Evolutionary conservation across 2,113 vertebrate species (phyloP).

Genomic region (Pyrgilauda ruficollis): DNA sequence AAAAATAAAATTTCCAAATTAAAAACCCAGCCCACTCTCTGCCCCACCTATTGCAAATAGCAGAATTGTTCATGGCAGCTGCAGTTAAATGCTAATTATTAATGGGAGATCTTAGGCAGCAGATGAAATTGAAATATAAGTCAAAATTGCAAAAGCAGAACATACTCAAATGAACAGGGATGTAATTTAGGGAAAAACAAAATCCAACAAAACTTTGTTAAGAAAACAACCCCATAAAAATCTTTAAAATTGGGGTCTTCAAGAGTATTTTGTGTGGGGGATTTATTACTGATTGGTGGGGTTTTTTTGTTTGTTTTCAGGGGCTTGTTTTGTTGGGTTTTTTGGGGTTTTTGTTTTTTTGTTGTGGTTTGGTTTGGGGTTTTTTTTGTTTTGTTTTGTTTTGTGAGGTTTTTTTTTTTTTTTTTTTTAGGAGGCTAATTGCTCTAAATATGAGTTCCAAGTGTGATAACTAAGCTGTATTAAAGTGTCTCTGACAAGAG

Average conservation of each 20-base stretch:
- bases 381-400: neutral
- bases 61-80: neutral
- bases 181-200: neutral
- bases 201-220: accelerated
- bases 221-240: neutral
- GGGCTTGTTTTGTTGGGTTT: too few relatives aligned
- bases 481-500: neutral
- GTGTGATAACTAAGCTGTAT: neutral
- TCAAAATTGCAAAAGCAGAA: conserved; percentile 1
- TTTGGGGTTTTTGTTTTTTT: neutral
- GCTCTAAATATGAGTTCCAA: neutral
- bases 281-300: neutral
- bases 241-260: neutral
- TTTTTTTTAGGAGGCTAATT: neutral
- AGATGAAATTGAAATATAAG: conserved; percentile 22
- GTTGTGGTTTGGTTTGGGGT: too few relatives aligned
- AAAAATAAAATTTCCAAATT: neutral
- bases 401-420: neutral
- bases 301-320: too few relatives aligned
- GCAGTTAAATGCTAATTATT: neutral
- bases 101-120: neutral
- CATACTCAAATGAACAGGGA: neutral
- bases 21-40: accelerated
- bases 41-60: neutral
- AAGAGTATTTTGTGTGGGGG: neutral